Percentiles rank a stretch among this genome's conserved stretches.
phyloP scores from a whole-genome alignment of 1,140 invertebrate genomes.

The Apis florea region DNA sequence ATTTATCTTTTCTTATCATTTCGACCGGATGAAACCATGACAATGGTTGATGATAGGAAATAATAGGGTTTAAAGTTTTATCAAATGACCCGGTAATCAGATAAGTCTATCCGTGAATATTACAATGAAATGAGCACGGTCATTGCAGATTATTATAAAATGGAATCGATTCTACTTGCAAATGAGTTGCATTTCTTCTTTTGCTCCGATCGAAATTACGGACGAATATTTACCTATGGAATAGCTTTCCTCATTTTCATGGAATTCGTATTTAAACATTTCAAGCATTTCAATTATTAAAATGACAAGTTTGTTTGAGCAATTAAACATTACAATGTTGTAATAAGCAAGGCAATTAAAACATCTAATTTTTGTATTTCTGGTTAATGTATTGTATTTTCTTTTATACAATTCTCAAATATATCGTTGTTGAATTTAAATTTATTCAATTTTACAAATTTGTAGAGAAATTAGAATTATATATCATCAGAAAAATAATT shows the following conservation, averaged over 20 bases:
- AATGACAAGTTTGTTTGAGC: not conserved
- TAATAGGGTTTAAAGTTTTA: constrained; percentile 7
- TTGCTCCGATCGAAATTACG: not conserved
- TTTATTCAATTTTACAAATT: not conserved
- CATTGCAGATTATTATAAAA: constrained; percentile 30
- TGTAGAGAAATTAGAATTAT: no score
- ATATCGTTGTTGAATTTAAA: not conserved
- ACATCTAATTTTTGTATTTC: not conserved
- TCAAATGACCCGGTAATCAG: constrained; percentile 39
- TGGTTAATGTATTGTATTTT: not conserved
- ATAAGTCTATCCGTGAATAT: constrained; percentile 20
- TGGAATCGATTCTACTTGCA: constrained; percentile 9
- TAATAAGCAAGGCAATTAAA: not conserved
- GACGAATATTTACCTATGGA: not conserved
- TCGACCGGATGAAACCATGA: not conserved
- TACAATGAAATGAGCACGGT: constrained; percentile 13
- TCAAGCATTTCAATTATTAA: not conserved
- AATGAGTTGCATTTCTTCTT: not conserved
- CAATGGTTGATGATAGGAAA: not conserved
- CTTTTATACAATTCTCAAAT: not conserved
- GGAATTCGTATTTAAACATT: no score
- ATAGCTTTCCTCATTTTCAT: not conserved
- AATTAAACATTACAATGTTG: not conserved
- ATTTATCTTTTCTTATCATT: not conserved
- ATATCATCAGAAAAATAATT: no score